Percentiles rank a stretch among this genome's conserved stretches.
Evolutionary conservation across 2,888 invertebrate genomes (phyloP).

Genomic region (Atethmia centrago): DNA sequence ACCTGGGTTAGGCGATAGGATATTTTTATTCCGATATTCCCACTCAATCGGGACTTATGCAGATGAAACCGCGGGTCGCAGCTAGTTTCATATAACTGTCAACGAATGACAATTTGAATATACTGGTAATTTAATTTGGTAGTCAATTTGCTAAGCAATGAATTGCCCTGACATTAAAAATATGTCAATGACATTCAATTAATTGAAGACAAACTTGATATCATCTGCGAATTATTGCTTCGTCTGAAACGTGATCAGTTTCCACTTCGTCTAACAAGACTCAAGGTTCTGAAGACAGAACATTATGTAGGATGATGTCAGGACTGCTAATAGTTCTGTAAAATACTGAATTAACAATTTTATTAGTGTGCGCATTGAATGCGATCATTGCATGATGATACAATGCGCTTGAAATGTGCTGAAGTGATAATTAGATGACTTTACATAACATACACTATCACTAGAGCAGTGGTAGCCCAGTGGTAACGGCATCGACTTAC

Average conservation of each 20-base stretch:
- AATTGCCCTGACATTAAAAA: neutral
- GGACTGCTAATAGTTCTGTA: conserved; percentile 31
- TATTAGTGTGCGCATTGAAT: conserved; percentile 37
- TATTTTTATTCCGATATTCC: no score
- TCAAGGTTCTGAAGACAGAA: conserved; percentile 42
- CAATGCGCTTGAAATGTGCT: conserved; percentile 37
- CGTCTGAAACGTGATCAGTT: conserved; percentile 32
- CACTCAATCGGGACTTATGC: no score
- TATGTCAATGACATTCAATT: conserved; percentile 15
- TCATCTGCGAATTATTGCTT: conserved; percentile 20
- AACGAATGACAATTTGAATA: neutral
- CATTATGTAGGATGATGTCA: conserved; percentile 42
- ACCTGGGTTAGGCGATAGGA: no score
- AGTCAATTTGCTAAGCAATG: neutral
- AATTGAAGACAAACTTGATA: conserved; percentile 34
- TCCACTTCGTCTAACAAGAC: conserved; percentile 33
- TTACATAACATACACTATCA: no score
- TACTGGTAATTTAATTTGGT: neutral
- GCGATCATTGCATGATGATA: conserved; percentile 46
- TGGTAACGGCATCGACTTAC: no score
- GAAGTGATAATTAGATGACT: conserved; percentile 33
- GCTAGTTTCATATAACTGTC: neutral
- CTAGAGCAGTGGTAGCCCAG: no score
- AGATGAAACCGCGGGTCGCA: no score
- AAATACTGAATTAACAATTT: conserved; percentile 58